phyloP scores from a whole-genome alignment of 2,797 vertebrate genomes.

The Oceanodroma leucorhoa region DNA sequence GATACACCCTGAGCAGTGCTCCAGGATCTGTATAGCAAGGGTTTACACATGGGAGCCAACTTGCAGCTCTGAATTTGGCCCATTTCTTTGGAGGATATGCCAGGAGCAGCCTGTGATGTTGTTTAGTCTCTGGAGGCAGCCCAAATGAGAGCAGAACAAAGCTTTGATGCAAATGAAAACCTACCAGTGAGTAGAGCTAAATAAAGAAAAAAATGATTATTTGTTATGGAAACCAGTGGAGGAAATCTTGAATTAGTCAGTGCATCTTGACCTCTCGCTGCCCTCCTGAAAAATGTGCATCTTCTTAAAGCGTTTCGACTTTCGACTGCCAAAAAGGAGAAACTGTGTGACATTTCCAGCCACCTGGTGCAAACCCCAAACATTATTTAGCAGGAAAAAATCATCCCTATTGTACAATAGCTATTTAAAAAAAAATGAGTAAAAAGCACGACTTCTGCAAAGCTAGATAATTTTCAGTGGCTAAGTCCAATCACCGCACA shows the following conservation, averaged over 20 bases:
- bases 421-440: background rate
- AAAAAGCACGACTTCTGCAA: background rate
- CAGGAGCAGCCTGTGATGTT: constrained; percentile 55
- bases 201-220: constrained; percentile 63
- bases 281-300: constrained; percentile 39
- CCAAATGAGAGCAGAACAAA: constrained; percentile 62
- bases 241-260: constrained; percentile 72
- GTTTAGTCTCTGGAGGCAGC: constrained; percentile 55
- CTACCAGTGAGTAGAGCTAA: constrained; percentile 54
- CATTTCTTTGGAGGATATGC: constrained; percentile 19
- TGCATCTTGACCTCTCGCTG: constrained; percentile 63
- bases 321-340: background rate
- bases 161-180: constrained; percentile 66
- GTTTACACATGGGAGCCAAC: background rate
- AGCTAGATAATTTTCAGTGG: constrained; percentile 10
- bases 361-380: background rate
- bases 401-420: background rate
- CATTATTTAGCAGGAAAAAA: background rate
- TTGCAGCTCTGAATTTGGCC: constrained; percentile 28
- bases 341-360: background rate
- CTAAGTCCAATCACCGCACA: background rate
- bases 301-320: background rate
- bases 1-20: background rate
- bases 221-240: constrained; percentile 65
- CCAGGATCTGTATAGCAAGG: background rate